Percentiles rank a stretch among this genome's conserved stretches.
Evolutionary conservation across 2,888 invertebrate genomes (phyloP).

Genomic region (Lepidochrysops patricia): DNA sequence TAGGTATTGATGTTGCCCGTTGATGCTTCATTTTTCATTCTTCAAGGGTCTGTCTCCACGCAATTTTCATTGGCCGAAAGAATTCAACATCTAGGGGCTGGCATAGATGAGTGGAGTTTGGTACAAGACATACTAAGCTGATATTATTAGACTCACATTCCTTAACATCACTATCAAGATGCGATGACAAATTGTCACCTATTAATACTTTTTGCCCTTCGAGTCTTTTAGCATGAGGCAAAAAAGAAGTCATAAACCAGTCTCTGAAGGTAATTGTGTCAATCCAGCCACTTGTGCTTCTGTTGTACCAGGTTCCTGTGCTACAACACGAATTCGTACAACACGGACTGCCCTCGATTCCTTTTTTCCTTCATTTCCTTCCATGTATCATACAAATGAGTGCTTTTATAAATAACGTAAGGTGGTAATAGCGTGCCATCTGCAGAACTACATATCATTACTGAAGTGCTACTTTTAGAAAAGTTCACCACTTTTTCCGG

Average conservation of each 20-base stretch:
- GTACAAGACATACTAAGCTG: background rate
- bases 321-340: conserved; percentile 7
- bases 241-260: conserved; percentile 9
- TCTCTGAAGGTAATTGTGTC: conserved; percentile 1
- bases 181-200: conserved; percentile 12
- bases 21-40: background rate
- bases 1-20: background rate
- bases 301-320: conserved; percentile 3
- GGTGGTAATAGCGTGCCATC: conserved; percentile 35
- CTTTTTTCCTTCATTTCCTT: conserved; percentile 26
- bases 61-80: background rate
- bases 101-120: background rate
- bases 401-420: conserved; percentile 35
- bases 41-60: background rate
- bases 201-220: conserved; percentile 7
- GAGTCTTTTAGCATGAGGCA: conserved; percentile 4
- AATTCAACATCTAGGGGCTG: background rate
- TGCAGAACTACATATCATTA: conserved; percentile 39
- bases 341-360: conserved; percentile 2
- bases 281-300: conserved; percentile 10
- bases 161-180: conserved; percentile 1
- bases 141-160: background rate
- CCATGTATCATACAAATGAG: conserved; percentile 18
- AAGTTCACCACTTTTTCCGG: conserved; percentile 33
- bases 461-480: conserved; percentile 29